Evolutionary conservation across 2,113 vertebrate species (phyloP).

Genomic region (Colinus virginianus): DNA sequence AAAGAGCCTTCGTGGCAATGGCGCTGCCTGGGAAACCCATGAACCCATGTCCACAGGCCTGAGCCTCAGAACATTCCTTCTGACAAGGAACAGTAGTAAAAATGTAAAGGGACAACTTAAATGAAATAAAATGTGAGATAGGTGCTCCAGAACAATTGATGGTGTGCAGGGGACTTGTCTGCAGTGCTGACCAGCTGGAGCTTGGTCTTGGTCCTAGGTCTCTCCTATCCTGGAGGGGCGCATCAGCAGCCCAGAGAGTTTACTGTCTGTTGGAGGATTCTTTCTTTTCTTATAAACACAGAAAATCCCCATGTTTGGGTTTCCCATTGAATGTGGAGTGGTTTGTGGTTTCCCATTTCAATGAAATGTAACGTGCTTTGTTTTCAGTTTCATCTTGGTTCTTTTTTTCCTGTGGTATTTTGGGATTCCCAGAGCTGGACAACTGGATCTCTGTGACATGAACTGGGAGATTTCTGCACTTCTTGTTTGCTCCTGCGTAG

Average conservation of each 20-base stretch:
- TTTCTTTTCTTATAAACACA: background rate
- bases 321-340: background rate
- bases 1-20: background rate
- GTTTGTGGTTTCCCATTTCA: conserved; percentile 27
- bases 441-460: background rate
- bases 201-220: background rate
- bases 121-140: background rate
- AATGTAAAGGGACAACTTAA: background rate
- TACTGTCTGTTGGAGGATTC: background rate
- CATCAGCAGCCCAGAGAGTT: accelerated
- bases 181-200: background rate
- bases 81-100: background rate
- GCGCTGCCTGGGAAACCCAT: background rate
- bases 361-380: background rate
- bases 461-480: background rate
- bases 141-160: background rate
- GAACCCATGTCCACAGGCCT: background rate
- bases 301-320: background rate
- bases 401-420: conserved; percentile 11
- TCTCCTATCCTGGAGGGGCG: background rate
- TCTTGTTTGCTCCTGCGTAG: background rate
- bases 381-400: conserved; percentile 31
- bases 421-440: background rate
- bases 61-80: background rate
- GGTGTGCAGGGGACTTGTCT: background rate